phyloP scores from a whole-genome alignment of 2,113 vertebrate species.

The Mustelus asterias region DNA sequence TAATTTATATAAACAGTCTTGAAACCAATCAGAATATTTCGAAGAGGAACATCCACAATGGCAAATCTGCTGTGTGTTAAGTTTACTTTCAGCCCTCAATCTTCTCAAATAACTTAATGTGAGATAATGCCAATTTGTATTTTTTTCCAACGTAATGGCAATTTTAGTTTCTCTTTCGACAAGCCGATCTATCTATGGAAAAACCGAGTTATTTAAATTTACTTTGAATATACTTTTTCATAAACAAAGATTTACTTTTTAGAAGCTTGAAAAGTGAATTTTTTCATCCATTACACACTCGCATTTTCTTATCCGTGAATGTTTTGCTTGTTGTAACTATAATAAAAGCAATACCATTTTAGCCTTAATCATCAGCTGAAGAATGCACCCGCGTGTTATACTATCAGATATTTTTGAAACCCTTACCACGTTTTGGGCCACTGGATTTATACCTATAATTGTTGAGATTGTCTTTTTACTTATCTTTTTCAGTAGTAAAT shows the following conservation, averaged over 20 bases:
- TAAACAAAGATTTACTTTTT: neutral
- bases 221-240: conserved; percentile 4
- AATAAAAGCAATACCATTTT: neutral
- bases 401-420: neutral
- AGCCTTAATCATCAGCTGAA: conserved; percentile 15
- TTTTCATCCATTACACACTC: neutral
- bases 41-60: neutral
- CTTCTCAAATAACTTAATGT: neutral
- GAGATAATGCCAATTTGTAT: neutral
- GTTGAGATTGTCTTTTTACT: neutral
- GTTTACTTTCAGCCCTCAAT: neutral
- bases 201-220: neutral
- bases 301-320: neutral
- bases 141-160: neutral
- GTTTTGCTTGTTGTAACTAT: neutral
- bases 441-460: neutral
- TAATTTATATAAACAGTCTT: neutral
- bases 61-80: neutral
- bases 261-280: neutral
- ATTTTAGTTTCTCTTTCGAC: neutral
- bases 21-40: neutral
- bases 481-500: conserved; percentile 1
- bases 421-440: neutral
- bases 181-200: neutral
- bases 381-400: neutral